Evolutionary conservation across 37 sponge, comb jelly and placozoan genomes (phyloP), one percentile per base, ranked within the genome.

Genomic region (Ephydatia muelleri): DNA sequence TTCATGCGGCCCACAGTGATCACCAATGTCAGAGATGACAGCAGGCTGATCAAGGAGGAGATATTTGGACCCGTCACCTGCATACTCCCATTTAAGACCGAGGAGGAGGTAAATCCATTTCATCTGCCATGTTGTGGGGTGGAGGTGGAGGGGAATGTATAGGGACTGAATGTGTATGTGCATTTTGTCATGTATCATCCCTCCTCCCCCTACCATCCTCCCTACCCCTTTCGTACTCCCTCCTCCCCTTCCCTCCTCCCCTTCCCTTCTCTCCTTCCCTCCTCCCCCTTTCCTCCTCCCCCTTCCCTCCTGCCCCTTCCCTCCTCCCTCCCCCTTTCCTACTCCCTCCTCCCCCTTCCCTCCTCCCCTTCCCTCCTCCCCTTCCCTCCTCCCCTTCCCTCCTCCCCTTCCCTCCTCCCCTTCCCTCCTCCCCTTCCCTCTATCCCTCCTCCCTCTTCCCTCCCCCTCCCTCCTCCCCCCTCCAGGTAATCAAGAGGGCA

Each of bases 21-120:
- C 78, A 91, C 90, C 23, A 74, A 89, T 37, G 88, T 93, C 25
- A 35, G 77, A n/a, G 97, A 96, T 84, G 75, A 84, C 27, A 91
- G 94, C 68, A 65, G 79, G 31, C 88, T 91, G 38, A 96, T 96
- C 94, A 75, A 86, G 72, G 97, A 96, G 69, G 97, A 96, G 77
- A 84, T 96, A 35, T 96, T 96, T 94, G 97, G 95, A 69, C 96
- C 96, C 31, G 94, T 96, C 27, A 88, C 87, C 19, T 96, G 96
- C 49, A 84, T 96, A 22, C 87, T 86, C 57, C 91, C 96, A 13
- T 96, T 96, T 84, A 88, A 83, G 39, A 91, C 83, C 57, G 96
- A 96, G 65, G 92, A 91, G 31, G 94, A 96, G 83, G 95, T 89
- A 38, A 28, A 32, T 25, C n/a, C 16, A 26, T 38, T 77, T 26